phyloP scores from a whole-genome alignment of 2,113 vertebrate species.

The Ariopsis seemanni region DNA sequence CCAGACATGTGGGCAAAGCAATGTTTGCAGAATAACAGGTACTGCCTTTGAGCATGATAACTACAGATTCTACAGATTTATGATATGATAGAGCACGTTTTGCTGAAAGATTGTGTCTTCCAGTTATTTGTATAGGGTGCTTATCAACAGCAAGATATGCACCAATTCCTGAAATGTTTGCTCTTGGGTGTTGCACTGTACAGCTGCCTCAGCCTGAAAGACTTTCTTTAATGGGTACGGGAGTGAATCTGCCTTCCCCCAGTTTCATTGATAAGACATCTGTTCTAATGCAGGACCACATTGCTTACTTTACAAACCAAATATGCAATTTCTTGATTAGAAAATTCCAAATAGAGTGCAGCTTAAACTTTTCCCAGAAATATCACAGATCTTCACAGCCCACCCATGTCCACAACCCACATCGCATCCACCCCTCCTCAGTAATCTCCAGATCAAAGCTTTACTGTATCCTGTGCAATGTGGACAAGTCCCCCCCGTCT shows the following conservation, averaged over 20 bases:
- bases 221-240: background rate
- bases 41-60: background rate
- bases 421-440: background rate
- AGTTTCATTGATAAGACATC: background rate
- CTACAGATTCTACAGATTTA: background rate
- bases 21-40: too few relatives aligned
- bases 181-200: background rate
- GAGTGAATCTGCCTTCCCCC: background rate
- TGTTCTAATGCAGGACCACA: background rate
- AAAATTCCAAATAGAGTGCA: background rate
- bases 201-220: background rate
- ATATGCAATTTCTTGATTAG: background rate
- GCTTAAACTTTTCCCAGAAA: slow-evolving; percentile 1
- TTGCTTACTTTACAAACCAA: background rate
- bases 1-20: too few relatives aligned
- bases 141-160: background rate
- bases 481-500: slow-evolving; percentile 48
- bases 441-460: slow-evolving; percentile 58
- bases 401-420: background rate
- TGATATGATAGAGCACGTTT: background rate
- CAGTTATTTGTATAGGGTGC: background rate
- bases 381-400: background rate
- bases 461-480: slow-evolving; percentile 27
- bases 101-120: background rate
- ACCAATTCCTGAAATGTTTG: background rate